Evolutionary conservation across 35 echinoderm and acorn worm species (phyloP), one percentile per base, ranked within the genome.

Genomic region (Acanthaster planci): DNA sequence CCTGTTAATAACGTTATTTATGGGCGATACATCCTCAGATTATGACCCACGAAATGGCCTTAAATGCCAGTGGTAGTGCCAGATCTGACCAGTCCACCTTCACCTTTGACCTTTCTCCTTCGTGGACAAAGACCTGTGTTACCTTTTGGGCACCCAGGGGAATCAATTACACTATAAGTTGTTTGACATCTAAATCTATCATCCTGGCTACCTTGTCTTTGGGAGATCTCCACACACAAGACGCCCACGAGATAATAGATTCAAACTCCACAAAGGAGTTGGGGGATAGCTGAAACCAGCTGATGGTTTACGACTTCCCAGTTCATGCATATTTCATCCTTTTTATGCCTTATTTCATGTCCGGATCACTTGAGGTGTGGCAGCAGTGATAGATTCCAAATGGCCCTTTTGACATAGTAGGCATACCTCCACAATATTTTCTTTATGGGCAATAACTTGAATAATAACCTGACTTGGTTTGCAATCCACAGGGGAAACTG

Each of bases 311-410:
- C 34, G 23, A 34, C 64, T 72, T 72, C 64, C 64, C 34, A 29
- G 64, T 72, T 72, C 64, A 30, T 72, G 34, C 64, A 35, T 72
- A 72, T 72, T 72, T 72, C 64, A 72, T 72, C 64, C 64, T 72
- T 34, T 26, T 34, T 31, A 31, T 26, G 23, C 34, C 26, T 72
- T 34, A 34, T 72, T 34, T 72, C 34, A 10, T 72, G 64, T 72
- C 64, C 2, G 34, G 34, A 31, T 72, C 64, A 72, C 64, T 72
- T 34, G 34, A 72, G 64, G 64, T 72, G 64, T 72, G 7, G 64
- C 26, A 4, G 14, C 21, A 34, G 64, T 72, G 64, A 72, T 16
- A 72, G 64, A 72, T 34, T 31, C 64, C 64, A 72, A 72, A 72
- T 72, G 64, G 64, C 64, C 64, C 64, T 14, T 34, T 72, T 59